These are phyloP conservation scores for Phaethornis superciliosus DNA, from an alignment of 2,113 vertebrate species.

Conservation along the genomic window DNA sequence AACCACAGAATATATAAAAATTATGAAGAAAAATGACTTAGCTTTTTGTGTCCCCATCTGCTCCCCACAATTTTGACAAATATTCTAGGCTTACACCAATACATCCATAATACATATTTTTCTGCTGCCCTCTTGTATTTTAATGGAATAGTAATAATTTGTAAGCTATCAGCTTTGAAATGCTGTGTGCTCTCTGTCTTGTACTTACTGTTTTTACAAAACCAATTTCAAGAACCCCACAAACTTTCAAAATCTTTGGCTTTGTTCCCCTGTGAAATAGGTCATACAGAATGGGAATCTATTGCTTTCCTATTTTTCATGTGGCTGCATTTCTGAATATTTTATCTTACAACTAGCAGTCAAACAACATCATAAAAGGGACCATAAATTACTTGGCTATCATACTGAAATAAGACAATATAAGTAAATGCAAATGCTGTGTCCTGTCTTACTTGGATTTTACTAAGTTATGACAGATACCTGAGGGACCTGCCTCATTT, in stretches of 20 bases:
- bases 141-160: neutral
- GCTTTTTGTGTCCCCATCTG: neutral
- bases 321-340: neutral
- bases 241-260: neutral
- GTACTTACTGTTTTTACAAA: neutral
- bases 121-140: neutral
- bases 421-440: neutral
- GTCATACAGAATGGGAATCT: neutral
- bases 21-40: neutral
- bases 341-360: neutral
- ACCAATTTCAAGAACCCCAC: neutral
- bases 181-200: neutral
- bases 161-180: neutral
- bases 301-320: neutral
- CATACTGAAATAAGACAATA: neutral
- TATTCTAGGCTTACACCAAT: neutral
- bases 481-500: neutral
- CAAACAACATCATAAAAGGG: neutral
- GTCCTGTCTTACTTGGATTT: neutral
- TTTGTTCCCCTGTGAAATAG: neutral
- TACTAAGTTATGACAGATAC: neutral
- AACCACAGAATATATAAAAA: neutral
- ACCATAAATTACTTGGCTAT: neutral
- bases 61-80: neutral
- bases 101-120: neutral